Percentiles rank a stretch among this genome's conserved stretches.
Conservation (phyloP, 2,113 vertebrate species). For the Boulengeromyrus knoepffleri region DNA sequence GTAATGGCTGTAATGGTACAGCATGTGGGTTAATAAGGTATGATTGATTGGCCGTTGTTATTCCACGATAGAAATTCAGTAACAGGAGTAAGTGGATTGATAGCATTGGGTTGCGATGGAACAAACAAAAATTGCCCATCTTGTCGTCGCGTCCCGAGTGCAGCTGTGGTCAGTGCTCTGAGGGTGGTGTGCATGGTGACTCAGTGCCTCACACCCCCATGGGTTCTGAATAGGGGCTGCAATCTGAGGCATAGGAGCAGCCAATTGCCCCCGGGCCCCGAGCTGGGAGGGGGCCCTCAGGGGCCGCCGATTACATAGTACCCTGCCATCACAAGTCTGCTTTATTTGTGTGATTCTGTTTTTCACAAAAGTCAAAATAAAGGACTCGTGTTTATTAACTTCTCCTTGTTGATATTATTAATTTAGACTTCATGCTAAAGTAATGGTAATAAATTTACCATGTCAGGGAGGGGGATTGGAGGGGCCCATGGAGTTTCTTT, state of each 20-base stretch:
- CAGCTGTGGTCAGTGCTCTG: background rate
- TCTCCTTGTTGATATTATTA: background rate
- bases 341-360: background rate
- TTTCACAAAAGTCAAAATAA: background rate
- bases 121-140: background rate
- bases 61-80: conserved; percentile 71
- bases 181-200: background rate
- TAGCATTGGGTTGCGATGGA: background rate
- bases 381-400: background rate
- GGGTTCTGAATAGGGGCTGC: background rate
- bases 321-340: background rate
- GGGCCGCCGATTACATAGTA: background rate
- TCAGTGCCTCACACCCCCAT: background rate
- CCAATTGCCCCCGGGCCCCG: background rate
- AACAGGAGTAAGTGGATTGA: conserved; percentile 53
- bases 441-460: background rate
- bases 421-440: background rate
- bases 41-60: conserved; percentile 81
- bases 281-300: background rate
- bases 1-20: conserved; percentile 83
- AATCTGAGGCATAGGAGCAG: background rate
- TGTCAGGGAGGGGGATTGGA: background rate
- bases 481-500: background rate
- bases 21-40: conserved; percentile 84
- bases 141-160: background rate